A percentile compares a stretch with the other conserved stretches of the same genome.
Evolutionary conservation across 2,113 vertebrate genomes (phyloP).

Genomic region (Plectropomus leopardus): DNA sequence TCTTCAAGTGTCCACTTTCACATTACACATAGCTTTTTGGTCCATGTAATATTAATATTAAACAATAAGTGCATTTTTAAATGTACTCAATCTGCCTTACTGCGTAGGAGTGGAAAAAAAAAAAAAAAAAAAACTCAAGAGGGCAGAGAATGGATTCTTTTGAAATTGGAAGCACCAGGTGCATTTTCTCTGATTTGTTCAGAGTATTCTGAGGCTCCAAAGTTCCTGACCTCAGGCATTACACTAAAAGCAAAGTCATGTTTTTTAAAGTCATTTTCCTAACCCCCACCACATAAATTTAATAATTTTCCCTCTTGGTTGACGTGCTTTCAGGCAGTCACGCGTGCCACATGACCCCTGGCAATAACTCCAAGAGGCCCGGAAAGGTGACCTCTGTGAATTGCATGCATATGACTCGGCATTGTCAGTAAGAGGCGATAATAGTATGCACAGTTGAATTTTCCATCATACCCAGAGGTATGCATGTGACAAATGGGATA

Average conservation of each 20-base stretch:
- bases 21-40: constrained; percentile 31
- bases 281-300: constrained; percentile 76
- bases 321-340: constrained; percentile 76
- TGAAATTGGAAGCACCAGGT: constrained; percentile 2
- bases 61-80: constrained; percentile 10
- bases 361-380: constrained; percentile 80
- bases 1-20: constrained; percentile 19
- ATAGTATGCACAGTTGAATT: constrained; percentile 74
- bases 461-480: constrained; percentile 67
- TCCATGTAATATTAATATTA: constrained; percentile 4
- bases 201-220: constrained; percentile 28
- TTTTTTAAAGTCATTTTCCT: constrained; percentile 77
- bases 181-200: constrained; percentile 66
- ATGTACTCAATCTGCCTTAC: not conserved
- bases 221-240: constrained; percentile 77
- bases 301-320: constrained; percentile 76
- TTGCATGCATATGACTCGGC: constrained; percentile 64
- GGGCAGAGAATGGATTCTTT: not conserved
- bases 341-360: constrained; percentile 71
- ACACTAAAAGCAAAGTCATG: constrained; percentile 87
- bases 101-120: not conserved
- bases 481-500: constrained; percentile 74
- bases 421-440: constrained; percentile 74
- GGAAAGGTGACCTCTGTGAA: constrained; percentile 83
- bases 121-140: not conserved